Evolutionary conservation across 2,888 invertebrate genomes (phyloP).

Genomic region (Euplagia quadripunctaria): DNA sequence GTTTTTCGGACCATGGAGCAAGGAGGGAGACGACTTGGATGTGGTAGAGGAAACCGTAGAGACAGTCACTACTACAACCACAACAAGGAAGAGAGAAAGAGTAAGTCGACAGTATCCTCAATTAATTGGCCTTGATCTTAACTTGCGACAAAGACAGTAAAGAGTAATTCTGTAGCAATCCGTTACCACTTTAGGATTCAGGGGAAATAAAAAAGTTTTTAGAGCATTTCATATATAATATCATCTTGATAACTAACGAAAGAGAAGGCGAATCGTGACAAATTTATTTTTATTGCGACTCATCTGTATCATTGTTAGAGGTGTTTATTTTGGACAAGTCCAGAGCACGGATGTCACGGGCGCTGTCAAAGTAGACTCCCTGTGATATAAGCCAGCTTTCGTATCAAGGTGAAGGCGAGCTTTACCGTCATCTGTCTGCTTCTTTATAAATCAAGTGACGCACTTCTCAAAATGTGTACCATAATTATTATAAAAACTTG

Average conservation of each 20-base stretch:
- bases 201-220: slow-evolving; percentile 49
- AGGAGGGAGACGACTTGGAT: slow-evolving; percentile 58
- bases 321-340: slow-evolving; percentile 79
- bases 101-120: slow-evolving; percentile 65
- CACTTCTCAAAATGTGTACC: slow-evolving; percentile 53
- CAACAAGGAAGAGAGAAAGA: slow-evolving; percentile 64
- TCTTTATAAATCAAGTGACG: slow-evolving; percentile 76
- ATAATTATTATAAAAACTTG: slow-evolving; percentile 25
- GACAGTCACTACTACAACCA: slow-evolving; percentile 79
- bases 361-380: slow-evolving; percentile 73
- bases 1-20: slow-evolving; percentile 82
- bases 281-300: slow-evolving; percentile 71
- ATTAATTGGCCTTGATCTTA: slow-evolving; percentile 65
- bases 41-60: slow-evolving; percentile 74
- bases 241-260: slow-evolving; percentile 50
- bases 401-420: slow-evolving; percentile 83
- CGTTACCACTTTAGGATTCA: slow-evolving; percentile 52
- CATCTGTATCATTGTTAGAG: slow-evolving; percentile 73
- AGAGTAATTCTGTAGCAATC: slow-evolving; percentile 54
- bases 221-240: slow-evolving; percentile 53
- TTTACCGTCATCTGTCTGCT: slow-evolving; percentile 72
- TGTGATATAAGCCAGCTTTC: slow-evolving; percentile 77
- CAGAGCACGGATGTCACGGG: slow-evolving; percentile 76
- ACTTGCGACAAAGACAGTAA: slow-evolving; percentile 51
- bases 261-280: slow-evolving; percentile 58